phyloP scores from a whole-genome alignment of 1,140 invertebrate species.

The honey bee (Apis mellifera) region DNA sequence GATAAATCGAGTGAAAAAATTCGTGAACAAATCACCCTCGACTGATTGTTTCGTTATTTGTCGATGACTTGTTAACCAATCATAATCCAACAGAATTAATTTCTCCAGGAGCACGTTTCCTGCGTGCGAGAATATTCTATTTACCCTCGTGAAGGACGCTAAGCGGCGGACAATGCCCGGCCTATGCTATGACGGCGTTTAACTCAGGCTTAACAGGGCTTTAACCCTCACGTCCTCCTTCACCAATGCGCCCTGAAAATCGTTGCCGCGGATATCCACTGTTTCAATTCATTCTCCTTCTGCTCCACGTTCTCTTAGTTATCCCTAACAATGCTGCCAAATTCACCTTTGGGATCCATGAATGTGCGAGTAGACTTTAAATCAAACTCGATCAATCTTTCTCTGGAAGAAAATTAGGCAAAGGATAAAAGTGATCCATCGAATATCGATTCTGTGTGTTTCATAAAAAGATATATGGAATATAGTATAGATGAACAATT shows the following conservation, averaged over 20 bases:
- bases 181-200: constrained; percentile 55
- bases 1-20: too few relatives aligned
- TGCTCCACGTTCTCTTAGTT: not conserved
- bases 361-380: too few relatives aligned
- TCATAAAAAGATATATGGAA: too few relatives aligned
- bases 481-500: too few relatives aligned
- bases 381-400: too few relatives aligned
- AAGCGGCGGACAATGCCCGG: constrained; percentile 59
- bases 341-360: not conserved
- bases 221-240: constrained; percentile 37
- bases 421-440: too few relatives aligned
- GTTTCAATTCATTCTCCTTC: constrained; percentile 50
- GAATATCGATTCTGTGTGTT: too few relatives aligned
- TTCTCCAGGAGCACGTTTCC: constrained; percentile 42
- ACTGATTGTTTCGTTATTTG: too few relatives aligned
- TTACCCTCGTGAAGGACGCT: constrained; percentile 59
- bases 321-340: not conserved
- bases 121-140: constrained; percentile 60
- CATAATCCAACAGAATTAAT: constrained; percentile 49
- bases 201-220: constrained; percentile 62
- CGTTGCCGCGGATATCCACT: constrained; percentile 41
- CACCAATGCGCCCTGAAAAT: constrained; percentile 51
- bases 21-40: too few relatives aligned
- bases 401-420: too few relatives aligned
- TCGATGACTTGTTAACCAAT: constrained; percentile 21